Evolutionary conservation across 2,888 invertebrate genomes (phyloP), one percentile per base, ranked within the genome.

Genomic region (Corythucha ciliata): DNA sequence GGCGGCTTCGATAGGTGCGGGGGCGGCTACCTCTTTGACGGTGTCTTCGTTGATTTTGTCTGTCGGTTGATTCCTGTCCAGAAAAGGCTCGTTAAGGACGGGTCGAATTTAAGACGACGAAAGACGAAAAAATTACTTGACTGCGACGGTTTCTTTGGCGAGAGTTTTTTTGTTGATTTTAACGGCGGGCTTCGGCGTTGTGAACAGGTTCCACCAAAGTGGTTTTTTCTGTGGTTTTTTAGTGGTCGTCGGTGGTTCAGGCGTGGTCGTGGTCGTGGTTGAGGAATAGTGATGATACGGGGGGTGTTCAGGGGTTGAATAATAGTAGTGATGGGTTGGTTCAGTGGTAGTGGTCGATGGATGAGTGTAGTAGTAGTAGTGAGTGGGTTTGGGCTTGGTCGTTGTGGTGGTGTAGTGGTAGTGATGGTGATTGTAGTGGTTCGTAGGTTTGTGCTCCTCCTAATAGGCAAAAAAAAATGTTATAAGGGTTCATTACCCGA

Each of bases 131-230:
- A 36, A n/a, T 36, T n/a, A 12, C 8, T n/a, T 16, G 37, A 10
- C 12, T 12, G 4, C 7, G 37, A 37, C 20, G 18, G 12, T 12
- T 12, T 5, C 21, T 37, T 37, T 2, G 3, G 18, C 16, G 16
- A 12, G n/a, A 21, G 14, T 21, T 12, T 37, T 37, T 4, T 21
- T 5, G 3, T 8, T 37, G 37, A 3, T 12, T 37, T 37, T 29
- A 8, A 29, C 8, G 16, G 14, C 25, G 14, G 42, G 42, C 25
- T 42, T 42, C n/a, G 26, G 42, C 14, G 26, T 42, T 14, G 42
- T 14, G 42, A 42, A 42, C 5, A 42, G 26, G 26, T 12, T 26
- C 42, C 42, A 42, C 42, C 42, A 42, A 14, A n/a, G 10, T 12
- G 42, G 42, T 16, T n/a, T 42, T 26, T 26, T 26, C 2, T 26